Evolutionary conservation across 2,797 vertebrate species (phyloP).

Genomic region (Selene dorsalis): DNA sequence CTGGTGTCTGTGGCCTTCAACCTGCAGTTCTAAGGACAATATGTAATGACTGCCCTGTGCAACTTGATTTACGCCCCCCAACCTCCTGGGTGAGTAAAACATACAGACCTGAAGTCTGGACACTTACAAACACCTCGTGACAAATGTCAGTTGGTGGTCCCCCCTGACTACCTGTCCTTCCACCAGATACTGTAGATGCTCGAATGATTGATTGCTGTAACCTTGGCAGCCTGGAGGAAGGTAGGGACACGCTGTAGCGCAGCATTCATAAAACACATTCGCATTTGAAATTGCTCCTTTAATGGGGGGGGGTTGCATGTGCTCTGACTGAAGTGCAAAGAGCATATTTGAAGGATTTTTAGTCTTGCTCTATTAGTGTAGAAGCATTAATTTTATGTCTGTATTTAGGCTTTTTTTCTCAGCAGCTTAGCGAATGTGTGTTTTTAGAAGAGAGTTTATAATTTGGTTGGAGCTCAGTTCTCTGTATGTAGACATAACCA

Average conservation of each 20-base stretch:
- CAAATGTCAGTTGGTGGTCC: conserved; percentile 38
- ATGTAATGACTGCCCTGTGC: neutral
- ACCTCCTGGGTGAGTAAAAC: conserved; percentile 8
- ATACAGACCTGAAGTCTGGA: conserved; percentile 18
- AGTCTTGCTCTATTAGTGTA: neutral
- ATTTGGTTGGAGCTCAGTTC: conserved; percentile 23
- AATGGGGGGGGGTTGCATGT: conserved; percentile 38
- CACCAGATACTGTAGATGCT: conserved; percentile 45
- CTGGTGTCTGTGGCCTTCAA: conserved; percentile 3
- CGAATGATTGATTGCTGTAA: conserved; percentile 64
- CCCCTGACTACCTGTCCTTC: conserved; percentile 37
- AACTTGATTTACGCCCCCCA: conserved; percentile 8
- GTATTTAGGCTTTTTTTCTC: conserved; percentile 6
- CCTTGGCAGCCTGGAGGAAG: conserved; percentile 61
- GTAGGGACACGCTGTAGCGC: conserved; percentile 46
- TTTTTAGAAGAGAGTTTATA: neutral
- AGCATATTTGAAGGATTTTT: conserved; percentile 49
- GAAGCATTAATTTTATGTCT: conserved; percentile 33
- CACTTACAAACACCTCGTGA: conserved; percentile 17
- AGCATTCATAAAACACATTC: conserved; percentile 56
- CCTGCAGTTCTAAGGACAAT: neutral
- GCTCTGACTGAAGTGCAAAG: conserved; percentile 37
- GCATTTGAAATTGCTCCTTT: conserved; percentile 63
- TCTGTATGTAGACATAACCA: neutral
- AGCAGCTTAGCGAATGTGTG: neutral